Evolutionary conservation across 2,888 invertebrate species (phyloP), one percentile per base, ranked within the genome.

Genomic region (Euzetes globulus): DNA sequence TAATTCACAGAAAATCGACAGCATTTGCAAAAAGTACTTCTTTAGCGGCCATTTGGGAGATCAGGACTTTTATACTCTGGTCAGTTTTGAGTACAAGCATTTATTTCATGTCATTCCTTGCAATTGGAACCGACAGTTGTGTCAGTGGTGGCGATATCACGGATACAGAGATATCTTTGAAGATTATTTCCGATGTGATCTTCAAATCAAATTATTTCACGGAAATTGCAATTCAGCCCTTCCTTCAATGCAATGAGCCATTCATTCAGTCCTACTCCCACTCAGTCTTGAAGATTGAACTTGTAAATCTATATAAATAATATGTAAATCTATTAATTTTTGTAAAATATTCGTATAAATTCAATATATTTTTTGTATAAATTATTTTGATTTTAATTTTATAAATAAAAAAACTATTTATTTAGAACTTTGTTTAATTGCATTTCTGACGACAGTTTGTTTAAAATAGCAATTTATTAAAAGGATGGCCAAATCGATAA

Each of bases 81-180:
- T 91, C 7, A 77, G 88, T 13, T 86, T 87, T 78, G 90, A 91
- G 79, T 85, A 88, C 79, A 88, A 89, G 9, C 85, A 88, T 77
- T 82, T 91, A 65, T 88, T 92, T 79, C 87, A 89, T 81, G 86
- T 87, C 17, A 82, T 92, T 60, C 88, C 90, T 76, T 92, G 92
- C 81, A 86, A 87, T 5, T 91, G 91, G 88, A 92, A 92, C 82
- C 84, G 90, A 71, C 91, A 92, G 81, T 82, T 92, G 75, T 92
- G 91, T 81, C 87, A 87, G 0, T 91, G 91, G 91, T 92, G 91
- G 91, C 85, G 86, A 45, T 71, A 76, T 45, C 78, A 78, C 73
- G 79, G 78, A 9, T 78, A 78, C 55, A 63, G 70, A 7, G 75
- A 77, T 72, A 87, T 88, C 78, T 91, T 91, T 81, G 86, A 88